Percentiles rank a stretch among this genome's conserved stretches.
phyloP scores from a whole-genome alignment of 2,797 vertebrate genomes.

The Labeo calbasu region DNA sequence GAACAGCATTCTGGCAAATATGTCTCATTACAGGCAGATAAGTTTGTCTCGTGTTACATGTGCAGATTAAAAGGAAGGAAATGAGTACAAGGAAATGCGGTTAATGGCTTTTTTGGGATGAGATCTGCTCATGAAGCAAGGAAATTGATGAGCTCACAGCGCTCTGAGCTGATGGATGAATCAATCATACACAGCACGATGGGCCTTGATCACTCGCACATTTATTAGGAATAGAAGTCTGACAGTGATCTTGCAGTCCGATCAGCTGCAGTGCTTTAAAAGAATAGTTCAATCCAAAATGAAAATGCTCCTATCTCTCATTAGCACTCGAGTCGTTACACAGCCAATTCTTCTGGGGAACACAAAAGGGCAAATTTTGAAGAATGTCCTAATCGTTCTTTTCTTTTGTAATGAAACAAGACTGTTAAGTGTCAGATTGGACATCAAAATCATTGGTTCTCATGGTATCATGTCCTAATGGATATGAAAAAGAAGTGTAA shows the following conservation, averaged over 20 bases:
- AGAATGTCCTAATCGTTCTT: not conserved
- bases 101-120: conserved; percentile 14
- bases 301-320: not conserved
- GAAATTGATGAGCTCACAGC: conserved; percentile 12
- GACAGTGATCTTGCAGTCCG: conserved; percentile 58
- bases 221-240: conserved; percentile 59
- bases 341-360: not conserved
- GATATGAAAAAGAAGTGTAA: not conserved
- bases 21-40: not conserved
- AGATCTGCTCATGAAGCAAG: not conserved
- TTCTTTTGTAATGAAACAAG: conserved; percentile 4
- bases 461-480: not conserved
- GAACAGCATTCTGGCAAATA: not conserved
- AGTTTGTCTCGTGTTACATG: not conserved
- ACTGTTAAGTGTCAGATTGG: not conserved
- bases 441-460: not conserved
- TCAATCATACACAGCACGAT: conserved; percentile 64
- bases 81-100: not conserved
- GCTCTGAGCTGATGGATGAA: conserved; percentile 61
- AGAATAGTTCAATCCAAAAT: not conserved
- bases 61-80: conserved; percentile 24
- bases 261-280: conserved; percentile 1
- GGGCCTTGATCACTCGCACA: conserved; percentile 67
- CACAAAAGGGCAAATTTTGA: conserved; percentile 12
- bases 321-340: not conserved